Base-by-base conservation (phyloP, 2,888 invertebrate species). In the Lasioglossum pauxillum region DNA sequence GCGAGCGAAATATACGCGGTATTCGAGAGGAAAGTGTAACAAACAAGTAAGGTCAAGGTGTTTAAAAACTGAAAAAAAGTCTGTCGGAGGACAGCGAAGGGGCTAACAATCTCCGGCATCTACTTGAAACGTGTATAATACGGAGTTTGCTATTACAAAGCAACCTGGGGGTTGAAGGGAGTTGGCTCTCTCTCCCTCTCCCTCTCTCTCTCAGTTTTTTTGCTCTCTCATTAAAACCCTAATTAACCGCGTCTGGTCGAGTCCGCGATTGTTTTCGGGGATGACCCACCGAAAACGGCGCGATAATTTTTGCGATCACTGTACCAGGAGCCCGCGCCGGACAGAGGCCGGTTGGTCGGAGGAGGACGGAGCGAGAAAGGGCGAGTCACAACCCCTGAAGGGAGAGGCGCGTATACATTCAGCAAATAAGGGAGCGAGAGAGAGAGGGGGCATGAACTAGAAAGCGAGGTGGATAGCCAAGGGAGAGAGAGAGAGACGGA, bases 221-320 rank as follows among this genome's bases (percentile, higher is more conserved):
- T 46, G 0, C 19, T 19, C 67, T 44, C 53, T 64, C 80, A 19
- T 75, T 80, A 69, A 82, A 72, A 80, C 80, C 16, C 73, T 83
- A 75, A 87, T 86, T 81, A 87, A 87, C 80, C 87, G 80, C 83
- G 86, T 57, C 78, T 72, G 35, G 75, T 19, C 35, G 57, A 75
- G 71, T 53, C n/a, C 46, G 74, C 81, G 69, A 88, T 88, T 81
- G 85, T 87, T 84, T 87, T 81, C 87, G 80, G 35, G 78, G 82
- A 82, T 88, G 88, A 88, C 87, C 88, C 83, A 85, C 74, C 85
- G 85, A 85, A 85, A 88, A 81, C 82, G 85, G 88, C 49, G 88
- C 83, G 85, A 89, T 91, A 90, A 90, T 92, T 91, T 92, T 90
- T 91, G 90, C 89, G 88, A 89, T 86, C 88, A 75, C 86, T 89